phyloP scores from a whole-genome alignment of 2,797 vertebrate species.

The Echeneis naucrates region DNA sequence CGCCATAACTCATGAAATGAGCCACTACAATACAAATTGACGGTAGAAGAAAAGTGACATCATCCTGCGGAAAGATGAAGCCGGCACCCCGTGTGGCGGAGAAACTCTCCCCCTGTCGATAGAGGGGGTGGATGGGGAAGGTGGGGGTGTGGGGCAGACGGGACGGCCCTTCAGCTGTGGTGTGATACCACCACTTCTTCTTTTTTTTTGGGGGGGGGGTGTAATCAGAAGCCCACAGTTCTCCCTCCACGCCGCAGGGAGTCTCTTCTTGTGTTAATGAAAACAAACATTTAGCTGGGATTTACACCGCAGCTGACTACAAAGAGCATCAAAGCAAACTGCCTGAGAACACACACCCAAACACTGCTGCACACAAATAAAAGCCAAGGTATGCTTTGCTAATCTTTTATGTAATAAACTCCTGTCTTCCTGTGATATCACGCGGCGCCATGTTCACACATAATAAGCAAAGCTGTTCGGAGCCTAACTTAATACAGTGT shows the following conservation, averaged over 20 bases:
- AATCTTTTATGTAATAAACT: conserved; percentile 80
- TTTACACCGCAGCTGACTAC: conserved; percentile 60
- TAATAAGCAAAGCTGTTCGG: conserved; percentile 69
- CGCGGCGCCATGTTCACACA: conserved; percentile 66
- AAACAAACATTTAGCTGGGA: conserved; percentile 77
- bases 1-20: conserved; percentile 68
- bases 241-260: conserved; percentile 62
- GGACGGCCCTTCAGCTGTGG: conserved; percentile 48
- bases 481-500: conserved; percentile 73
- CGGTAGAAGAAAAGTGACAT: conserved; percentile 70
- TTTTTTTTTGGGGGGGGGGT: too few relatives aligned
- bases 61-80: conserved; percentile 82
- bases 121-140: too few relatives aligned
- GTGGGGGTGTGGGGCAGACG: too few relatives aligned
- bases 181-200: conserved; percentile 36
- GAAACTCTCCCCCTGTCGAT: conserved; percentile 39
- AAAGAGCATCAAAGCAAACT: conserved; percentile 74
- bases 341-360: conserved; percentile 65
- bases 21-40: conserved; percentile 62
- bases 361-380: conserved; percentile 69
- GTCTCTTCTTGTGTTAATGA: conserved; percentile 71
- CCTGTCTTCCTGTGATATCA: conserved; percentile 69
- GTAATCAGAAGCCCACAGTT: conserved; percentile 71
- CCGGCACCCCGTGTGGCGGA: conserved; percentile 49
- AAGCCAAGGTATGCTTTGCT: conserved; percentile 66